A percentile compares a stretch with the other conserved stretches of the same genome.
Conservation (phyloP, 2,797 vertebrate genomes). For the Telmatherina bonti region DNA sequence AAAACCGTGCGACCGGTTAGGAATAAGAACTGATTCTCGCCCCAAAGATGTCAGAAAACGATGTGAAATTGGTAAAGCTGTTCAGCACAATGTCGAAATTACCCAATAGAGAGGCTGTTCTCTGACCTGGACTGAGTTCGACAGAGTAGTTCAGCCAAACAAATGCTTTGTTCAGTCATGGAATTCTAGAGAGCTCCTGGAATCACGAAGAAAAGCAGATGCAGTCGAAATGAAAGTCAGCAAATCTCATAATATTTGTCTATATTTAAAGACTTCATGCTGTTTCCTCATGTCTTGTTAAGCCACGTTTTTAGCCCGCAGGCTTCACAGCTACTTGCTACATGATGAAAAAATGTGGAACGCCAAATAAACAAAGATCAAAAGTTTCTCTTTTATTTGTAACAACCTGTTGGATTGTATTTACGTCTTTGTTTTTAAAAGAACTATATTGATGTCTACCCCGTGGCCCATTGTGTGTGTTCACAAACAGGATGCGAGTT, state of each 20-base stretch:
- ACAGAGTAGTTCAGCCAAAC: not conserved
- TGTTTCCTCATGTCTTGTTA: not conserved
- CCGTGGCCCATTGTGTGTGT: constrained; percentile 11
- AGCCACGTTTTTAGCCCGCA: not conserved
- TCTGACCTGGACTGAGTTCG: not conserved
- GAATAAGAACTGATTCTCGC: not conserved
- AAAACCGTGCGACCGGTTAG: not conserved
- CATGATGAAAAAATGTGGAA: not conserved
- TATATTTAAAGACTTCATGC: not conserved
- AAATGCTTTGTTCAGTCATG: not conserved
- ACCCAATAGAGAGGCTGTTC: not conserved
- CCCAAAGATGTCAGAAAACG: not conserved
- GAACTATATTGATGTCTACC: constrained; percentile 3
- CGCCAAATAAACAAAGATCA: not conserved
- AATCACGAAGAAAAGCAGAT: not conserved
- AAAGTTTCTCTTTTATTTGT: not conserved
- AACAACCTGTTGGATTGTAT: not conserved
- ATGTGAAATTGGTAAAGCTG: not conserved
- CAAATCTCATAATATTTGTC: not conserved
- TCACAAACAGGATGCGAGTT: constrained; percentile 20
- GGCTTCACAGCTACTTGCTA: not conserved
- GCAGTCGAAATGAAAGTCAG: not conserved
- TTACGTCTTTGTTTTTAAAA: constrained; percentile 3
- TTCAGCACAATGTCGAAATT: not conserved
- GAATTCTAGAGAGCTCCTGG: not conserved